Evolutionary conservation across 1,140 invertebrate species (phyloP), one percentile per base, ranked within the genome.

Genomic region (Plectrocnemia conspersa): DNA sequence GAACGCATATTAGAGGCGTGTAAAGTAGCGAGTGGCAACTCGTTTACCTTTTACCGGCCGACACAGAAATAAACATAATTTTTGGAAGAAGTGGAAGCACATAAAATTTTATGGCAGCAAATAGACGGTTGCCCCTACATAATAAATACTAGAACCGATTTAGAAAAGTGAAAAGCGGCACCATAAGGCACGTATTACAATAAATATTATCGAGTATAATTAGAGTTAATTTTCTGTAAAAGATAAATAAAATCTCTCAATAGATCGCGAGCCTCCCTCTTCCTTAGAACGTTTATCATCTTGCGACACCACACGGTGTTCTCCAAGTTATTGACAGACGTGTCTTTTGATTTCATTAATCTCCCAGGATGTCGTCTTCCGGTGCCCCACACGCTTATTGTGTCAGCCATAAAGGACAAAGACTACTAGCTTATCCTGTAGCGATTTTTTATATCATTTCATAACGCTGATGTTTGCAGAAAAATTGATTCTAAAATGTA

Each of bases 91-190:
- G 44, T 52, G 45, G 50, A 54, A 40, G 50, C 49, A 56, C 59
- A 61, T 61, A 61, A 61, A 61, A 57, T 57, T 61, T 61, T 61
- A 61, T 54, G 52, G 45, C 49, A 25, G 19, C 54, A 52, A 60
- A 60, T 52, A 27, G 44, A 27, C 29, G 54, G 36, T 35, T 42
- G 45, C n/a, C n/a, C n/a, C n/a, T n/a, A n/a, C n/a, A n/a, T n/a
- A n/a, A n/a, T n/a, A n/a, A n/a, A n/a, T n/a, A n/a, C n/a, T n/a
- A n/a, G n/a, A n/a, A n/a, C n/a, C n/a, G n/a, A n/a, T n/a, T n/a
- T n/a, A n/a, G n/a, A n/a, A n/a, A n/a, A n/a, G n/a, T n/a, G n/a
- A n/a, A n/a, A n/a, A n/a, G n/a, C n/a, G n/a, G n/a, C n/a, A n/a
- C n/a, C n/a, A n/a, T n/a, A n/a, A n/a, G n/a, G n/a, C n/a, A n/a